Percentiles rank a stretch among this genome's conserved stretches.
Evolutionary conservation across 92 coral and sea anemone species (phyloP).

Genomic region (Muricea muricata): DNA sequence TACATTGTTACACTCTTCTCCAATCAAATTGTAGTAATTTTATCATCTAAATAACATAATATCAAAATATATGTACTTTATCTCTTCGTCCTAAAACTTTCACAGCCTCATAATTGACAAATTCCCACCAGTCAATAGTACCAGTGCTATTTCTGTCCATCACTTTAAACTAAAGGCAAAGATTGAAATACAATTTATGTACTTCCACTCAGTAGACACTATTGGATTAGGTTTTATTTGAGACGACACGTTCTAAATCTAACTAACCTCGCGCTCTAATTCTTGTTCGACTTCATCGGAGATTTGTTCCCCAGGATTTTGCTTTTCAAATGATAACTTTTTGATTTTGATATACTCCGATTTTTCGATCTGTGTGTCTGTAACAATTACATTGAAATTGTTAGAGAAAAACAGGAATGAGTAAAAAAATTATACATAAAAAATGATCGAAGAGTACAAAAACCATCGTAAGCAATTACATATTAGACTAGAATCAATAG

Average conservation of each 20-base stretch:
- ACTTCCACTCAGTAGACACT: too few species aligned
- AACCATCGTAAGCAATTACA: neutral
- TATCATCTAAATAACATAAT: too few species aligned
- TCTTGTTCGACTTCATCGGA: slow-evolving; percentile 5
- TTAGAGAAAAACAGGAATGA: neutral
- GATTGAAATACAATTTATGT: too few species aligned
- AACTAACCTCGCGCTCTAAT: slow-evolving; percentile 59
- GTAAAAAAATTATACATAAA: neutral
- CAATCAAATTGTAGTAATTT: too few species aligned
- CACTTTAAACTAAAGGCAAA: slow-evolving; percentile 68
- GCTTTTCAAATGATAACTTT: slow-evolving; percentile 17
- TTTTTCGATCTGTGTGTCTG: slow-evolving; percentile 37
- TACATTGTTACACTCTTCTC: too few species aligned
- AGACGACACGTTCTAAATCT: too few species aligned
- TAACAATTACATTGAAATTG: neutral
- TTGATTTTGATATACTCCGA: slow-evolving; percentile 17
- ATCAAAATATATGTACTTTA: too few species aligned
- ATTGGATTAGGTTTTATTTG: too few species aligned
- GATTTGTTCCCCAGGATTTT: slow-evolving; percentile 4
- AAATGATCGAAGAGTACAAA: neutral
- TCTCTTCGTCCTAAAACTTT: slow-evolving; percentile 82
- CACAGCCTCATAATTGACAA: slow-evolving; percentile 86
- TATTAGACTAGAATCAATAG: too few species aligned
- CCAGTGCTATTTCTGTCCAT: slow-evolving; percentile 92
- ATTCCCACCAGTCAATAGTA: slow-evolving; percentile 98